Base-by-base conservation (phyloP, 2,113 vertebrate species). In the Lampris megalopsis region DNA sequence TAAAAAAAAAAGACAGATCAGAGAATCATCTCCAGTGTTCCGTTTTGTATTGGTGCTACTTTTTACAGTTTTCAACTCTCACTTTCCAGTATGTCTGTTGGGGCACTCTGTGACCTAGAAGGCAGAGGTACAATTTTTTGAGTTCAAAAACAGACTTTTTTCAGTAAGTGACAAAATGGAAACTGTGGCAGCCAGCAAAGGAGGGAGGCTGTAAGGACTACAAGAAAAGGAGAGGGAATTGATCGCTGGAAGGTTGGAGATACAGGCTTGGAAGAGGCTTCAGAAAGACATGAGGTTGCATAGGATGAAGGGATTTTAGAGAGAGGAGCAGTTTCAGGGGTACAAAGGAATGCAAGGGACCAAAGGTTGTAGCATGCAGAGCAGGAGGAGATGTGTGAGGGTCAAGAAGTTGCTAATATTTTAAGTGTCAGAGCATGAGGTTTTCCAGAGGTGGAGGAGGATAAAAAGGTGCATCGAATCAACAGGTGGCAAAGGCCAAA, bases 361-460 rank as follows among this genome's bases (percentile, higher is more conserved):
- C 61, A 66, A 64, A 69, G 63, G 66, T 57, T 45, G 2, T 47
- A 58, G 56, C 52, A 74, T 59, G 66, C 48, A 75, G 58, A 77
- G 63, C 40, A 77, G 24, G 48, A 56, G 64, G 59, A 13, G 50
- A 13, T 75, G 58, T 74, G 65, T 69, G 3, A 35, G 8, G 66
- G 83, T 84, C 79, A 83, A 80, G 72, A 76, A 79, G 52, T 66
- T 68, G 61, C 6, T 4, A 59, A 81, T 66, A 35, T 77, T 73
- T 61, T 47, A 38, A 36, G 68, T 77, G 57, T 73, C 54, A 64
- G 47, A 58, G 61, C 56, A 77, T 68, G 43, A 35, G 75, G 56
- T 68, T 69, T 53, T 62, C 2, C 8, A 45, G n/a, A 75, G 50
- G 59, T 68, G 59, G 37, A 43, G 4, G 9, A 52, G 79, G 58